Evolutionary conservation across 2,888 invertebrate species (phyloP).

Genomic region (Watsonalla cultraria): DNA sequence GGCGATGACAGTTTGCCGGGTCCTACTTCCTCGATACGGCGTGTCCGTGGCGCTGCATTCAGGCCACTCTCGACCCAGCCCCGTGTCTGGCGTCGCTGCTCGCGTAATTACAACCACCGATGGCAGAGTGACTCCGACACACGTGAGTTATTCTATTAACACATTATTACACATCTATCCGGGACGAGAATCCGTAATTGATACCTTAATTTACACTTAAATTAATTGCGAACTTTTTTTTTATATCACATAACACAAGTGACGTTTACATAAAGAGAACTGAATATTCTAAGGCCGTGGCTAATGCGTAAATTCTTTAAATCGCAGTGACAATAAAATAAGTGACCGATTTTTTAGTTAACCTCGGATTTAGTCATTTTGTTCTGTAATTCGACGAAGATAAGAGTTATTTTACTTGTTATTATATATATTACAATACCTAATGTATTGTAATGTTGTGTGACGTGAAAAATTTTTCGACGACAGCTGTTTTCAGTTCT

Average conservation of each 20-base stretch:
- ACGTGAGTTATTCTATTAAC: conserved; percentile 46
- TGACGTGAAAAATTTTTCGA: neutral
- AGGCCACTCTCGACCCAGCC: conserved; percentile 25
- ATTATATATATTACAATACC: neutral
- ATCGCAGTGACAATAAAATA: too few species aligned
- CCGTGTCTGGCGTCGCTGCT: conserved; percentile 27
- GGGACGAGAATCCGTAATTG: too few species aligned
- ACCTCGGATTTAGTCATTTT: too few species aligned
- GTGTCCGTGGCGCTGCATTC: conserved; percentile 64
- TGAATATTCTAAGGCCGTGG: neutral
- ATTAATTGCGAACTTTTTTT: too few species aligned
- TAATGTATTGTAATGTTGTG: neutral
- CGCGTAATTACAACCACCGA: conserved; percentile 36
- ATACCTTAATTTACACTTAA: too few species aligned
- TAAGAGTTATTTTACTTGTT: too few species aligned
- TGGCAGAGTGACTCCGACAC: conserved; percentile 56
- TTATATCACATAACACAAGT: too few species aligned
- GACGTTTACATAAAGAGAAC: neutral
- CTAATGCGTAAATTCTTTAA: too few species aligned
- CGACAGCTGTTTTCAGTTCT: neutral
- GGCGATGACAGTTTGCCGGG: conserved; percentile 81
- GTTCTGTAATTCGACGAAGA: too few species aligned
- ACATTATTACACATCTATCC: neutral
- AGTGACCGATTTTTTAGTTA: too few species aligned
- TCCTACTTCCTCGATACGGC: conserved; percentile 75